Evolutionary conservation across 1,140 invertebrate genomes (phyloP).

Genomic region (Neomicropteryx cornuta): DNA sequence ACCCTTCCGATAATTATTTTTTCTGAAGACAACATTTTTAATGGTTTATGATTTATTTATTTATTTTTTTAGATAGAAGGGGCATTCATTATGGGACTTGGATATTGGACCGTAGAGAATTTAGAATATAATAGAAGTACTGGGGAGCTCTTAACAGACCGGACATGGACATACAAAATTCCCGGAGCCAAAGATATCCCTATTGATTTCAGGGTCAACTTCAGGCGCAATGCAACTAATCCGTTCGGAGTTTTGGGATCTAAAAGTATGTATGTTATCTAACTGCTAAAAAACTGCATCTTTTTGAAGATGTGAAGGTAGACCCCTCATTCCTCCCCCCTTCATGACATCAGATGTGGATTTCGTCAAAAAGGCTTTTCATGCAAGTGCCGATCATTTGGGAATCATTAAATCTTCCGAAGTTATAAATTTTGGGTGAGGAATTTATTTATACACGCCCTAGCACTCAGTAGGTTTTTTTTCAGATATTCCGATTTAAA

Average conservation of each 20-base stretch:
- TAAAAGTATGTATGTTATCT: slow-evolving; percentile 57
- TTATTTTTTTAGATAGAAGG: slow-evolving; percentile 42
- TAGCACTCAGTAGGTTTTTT: too few relatives aligned
- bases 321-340: too few relatives aligned
- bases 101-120: slow-evolving; percentile 60
- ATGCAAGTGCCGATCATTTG: too few relatives aligned
- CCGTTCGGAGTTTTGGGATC: slow-evolving; percentile 54
- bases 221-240: slow-evolving; percentile 57
- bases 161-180: slow-evolving; percentile 72
- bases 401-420: too few relatives aligned
- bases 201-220: slow-evolving; percentile 58
- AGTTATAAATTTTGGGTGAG: too few relatives aligned
- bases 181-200: slow-evolving; percentile 70
- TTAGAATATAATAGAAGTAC: slow-evolving; percentile 47
- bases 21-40: background rate
- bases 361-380: too few relatives aligned
- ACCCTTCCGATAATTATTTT: background rate
- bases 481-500: too few relatives aligned
- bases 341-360: too few relatives aligned
- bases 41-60: background rate
- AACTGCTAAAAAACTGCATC: too few relatives aligned
- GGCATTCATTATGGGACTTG: slow-evolving; percentile 71
- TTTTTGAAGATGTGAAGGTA: too few relatives aligned
- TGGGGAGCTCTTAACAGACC: slow-evolving; percentile 52
- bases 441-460: too few relatives aligned